Conservation (phyloP, 2,113 vertebrate genomes). For the Drymodes brunneopygia region DNA sequence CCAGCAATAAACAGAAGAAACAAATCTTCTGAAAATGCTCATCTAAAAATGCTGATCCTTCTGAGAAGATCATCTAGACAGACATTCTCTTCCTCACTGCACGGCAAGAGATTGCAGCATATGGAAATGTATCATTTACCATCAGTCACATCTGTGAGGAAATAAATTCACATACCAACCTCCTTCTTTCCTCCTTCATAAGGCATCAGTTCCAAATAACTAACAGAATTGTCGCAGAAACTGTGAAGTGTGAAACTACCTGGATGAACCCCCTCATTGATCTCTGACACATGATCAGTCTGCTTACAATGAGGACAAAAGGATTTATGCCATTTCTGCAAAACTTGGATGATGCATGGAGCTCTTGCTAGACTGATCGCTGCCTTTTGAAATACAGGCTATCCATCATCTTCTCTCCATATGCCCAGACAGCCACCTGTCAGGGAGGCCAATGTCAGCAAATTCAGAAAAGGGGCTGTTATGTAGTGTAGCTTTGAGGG, state of each 20-base stretch:
- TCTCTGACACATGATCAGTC: neutral
- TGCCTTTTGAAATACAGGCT: neutral
- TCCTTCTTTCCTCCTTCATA: neutral
- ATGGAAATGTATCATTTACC: neutral
- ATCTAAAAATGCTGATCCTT: neutral
- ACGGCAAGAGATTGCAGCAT: neutral
- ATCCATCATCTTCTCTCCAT: neutral
- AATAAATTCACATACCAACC: no score
- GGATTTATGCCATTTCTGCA: neutral
- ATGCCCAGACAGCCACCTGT: neutral
- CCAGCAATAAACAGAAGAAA: neutral
- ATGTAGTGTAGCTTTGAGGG: rapidly evolving
- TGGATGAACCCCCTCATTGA: neutral
- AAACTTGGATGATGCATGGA: neutral
- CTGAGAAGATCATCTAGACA: neutral
- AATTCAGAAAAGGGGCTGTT: neutral
- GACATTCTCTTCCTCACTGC: neutral
- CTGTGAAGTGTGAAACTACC: neutral
- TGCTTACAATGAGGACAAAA: neutral
- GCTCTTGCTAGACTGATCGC: neutral
- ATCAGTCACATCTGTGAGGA: no score
- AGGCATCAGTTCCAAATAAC: neutral
- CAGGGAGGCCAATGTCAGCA: neutral
- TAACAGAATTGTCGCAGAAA: neutral
- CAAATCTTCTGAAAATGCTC: neutral